Percentiles rank a stretch among this genome's conserved stretches.
Conservation (phyloP, 2,888 invertebrate species). For the Halictus ligatus region DNA sequence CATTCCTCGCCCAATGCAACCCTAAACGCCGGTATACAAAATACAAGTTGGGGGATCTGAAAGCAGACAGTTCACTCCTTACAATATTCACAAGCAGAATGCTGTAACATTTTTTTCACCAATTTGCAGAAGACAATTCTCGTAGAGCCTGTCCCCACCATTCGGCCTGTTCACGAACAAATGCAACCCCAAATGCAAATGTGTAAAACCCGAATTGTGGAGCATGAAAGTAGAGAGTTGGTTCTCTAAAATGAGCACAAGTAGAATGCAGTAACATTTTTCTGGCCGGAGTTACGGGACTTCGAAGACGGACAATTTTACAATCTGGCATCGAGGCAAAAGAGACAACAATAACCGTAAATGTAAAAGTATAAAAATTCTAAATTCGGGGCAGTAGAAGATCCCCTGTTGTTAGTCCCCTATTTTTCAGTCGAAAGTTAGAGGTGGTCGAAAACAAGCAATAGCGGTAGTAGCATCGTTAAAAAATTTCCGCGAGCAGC, state of each 20-base stretch:
- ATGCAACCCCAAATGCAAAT: background rate
- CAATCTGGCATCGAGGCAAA: background rate
- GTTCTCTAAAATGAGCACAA: background rate
- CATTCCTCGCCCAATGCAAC: too few species aligned
- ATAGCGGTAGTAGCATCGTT: background rate
- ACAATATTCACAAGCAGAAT: too few species aligned
- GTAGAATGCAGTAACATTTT: background rate
- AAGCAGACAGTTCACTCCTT: too few species aligned
- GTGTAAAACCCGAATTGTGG: background rate
- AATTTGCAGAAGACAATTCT: background rate
- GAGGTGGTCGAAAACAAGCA: background rate
- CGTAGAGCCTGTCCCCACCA: background rate
- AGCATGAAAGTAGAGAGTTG: background rate
- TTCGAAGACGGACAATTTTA: background rate
- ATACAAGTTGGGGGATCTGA: too few species aligned
- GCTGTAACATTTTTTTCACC: too few species aligned
- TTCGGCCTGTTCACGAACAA: background rate
- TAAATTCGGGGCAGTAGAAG: background rate
- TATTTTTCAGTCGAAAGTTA: background rate
- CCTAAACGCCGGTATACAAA: too few species aligned
- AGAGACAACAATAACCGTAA: background rate
- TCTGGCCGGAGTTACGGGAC: background rate
- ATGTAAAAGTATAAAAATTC: background rate
- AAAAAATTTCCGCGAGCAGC: background rate
- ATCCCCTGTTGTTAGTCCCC: too few species aligned